These are phyloP conservation scores for Siniperca obscura DNA, from an alignment of 2,797 vertebrate species.

Conservation along the genomic window DNA sequence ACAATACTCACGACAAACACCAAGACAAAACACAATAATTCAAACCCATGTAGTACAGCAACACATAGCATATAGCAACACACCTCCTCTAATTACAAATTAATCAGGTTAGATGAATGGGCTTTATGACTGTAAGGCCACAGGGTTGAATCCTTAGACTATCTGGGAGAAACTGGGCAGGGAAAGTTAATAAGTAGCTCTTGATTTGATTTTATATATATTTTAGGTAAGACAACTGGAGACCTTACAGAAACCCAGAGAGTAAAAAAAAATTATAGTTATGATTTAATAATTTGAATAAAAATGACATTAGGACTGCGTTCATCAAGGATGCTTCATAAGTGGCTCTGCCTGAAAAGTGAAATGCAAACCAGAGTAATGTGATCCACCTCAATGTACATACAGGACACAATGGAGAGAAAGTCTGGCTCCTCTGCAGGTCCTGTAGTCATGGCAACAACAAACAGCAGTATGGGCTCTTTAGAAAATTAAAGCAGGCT, in stretches of 20 bases:
- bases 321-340: background rate
- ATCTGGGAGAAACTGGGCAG: background rate
- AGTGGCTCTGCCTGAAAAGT: background rate
- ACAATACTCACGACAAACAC: no score
- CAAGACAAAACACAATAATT: no score
- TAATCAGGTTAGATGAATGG: background rate
- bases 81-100: no score
- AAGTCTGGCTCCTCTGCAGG: slow-evolving; percentile 27
- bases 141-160: background rate
- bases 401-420: slow-evolving; percentile 12
- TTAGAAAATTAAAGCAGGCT: slow-evolving; percentile 8
- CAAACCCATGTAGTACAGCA: no score
- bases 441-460: slow-evolving; percentile 13
- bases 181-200: background rate
- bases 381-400: slow-evolving; percentile 12
- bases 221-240: background rate
- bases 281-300: background rate
- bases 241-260: background rate
- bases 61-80: no score
- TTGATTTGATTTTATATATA: background rate
- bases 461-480: slow-evolving; percentile 5
- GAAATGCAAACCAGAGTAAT: slow-evolving; percentile 22
- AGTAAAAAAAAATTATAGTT: no score
- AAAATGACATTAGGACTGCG: background rate
- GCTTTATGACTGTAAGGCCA: background rate